These are phyloP conservation scores for Hipparchia sbordonii DNA, from an alignment of 2,888 invertebrate species.

Conservation along the genomic window DNA sequence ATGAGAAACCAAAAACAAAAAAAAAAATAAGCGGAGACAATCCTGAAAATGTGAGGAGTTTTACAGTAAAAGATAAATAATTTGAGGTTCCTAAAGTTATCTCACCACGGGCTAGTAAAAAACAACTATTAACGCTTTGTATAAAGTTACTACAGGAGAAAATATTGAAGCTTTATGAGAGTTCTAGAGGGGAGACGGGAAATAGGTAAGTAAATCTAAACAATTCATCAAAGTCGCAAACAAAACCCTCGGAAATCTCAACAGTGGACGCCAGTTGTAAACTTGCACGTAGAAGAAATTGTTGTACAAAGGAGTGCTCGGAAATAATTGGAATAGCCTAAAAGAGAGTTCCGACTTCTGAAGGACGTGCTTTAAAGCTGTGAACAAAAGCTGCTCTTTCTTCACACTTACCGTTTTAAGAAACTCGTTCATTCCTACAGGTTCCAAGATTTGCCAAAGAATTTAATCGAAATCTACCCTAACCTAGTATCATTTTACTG, in stretches of 20 bases:
- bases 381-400: conserved; percentile 4
- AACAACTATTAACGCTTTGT: too few relatives aligned
- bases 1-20: too few relatives aligned
- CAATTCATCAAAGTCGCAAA: conserved; percentile 34
- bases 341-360: conserved; percentile 13
- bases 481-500: too few relatives aligned
- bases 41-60: too few relatives aligned
- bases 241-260: conserved; percentile 21
- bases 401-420: not conserved
- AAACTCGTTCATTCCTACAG: not conserved
- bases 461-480: too few relatives aligned
- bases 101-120: too few relatives aligned
- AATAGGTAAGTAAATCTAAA: conserved; percentile 24
- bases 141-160: not conserved
- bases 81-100: too few relatives aligned
- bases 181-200: not conserved
- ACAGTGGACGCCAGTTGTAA: conserved; percentile 6
- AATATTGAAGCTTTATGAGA: not conserved
- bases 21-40: too few relatives aligned
- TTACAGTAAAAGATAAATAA: too few relatives aligned
- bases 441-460: too few relatives aligned
- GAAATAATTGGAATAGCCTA: conserved; percentile 29
- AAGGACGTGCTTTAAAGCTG: not conserved
- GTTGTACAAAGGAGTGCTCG: conserved; percentile 29
- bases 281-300: conserved; percentile 22